Conservation (phyloP, 2,113 vertebrate species). For the Sisor rabdophorus region DNA sequence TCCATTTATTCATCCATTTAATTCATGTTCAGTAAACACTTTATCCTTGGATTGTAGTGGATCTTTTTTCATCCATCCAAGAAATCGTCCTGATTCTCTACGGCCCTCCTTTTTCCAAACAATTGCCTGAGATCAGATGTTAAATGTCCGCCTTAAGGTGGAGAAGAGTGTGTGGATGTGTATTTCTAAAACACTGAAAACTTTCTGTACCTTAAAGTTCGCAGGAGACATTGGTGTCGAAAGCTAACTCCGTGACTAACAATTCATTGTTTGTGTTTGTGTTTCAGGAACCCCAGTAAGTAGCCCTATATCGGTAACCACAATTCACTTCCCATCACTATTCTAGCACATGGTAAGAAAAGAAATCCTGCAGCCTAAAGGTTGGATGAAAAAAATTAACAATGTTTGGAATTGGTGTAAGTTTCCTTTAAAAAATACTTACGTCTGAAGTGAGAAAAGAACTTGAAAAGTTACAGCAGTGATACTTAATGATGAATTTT, state of each 20-base stretch:
- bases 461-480: too few relatives aligned
- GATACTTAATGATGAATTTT: background rate
- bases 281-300: slow-evolving; percentile 55
- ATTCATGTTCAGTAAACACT: background rate
- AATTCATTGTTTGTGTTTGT: slow-evolving; percentile 37
- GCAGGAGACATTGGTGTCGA: too few relatives aligned
- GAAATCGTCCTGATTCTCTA: background rate
- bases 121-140: background rate
- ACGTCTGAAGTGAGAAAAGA: background rate
- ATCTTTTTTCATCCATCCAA: background rate
- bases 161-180: background rate
- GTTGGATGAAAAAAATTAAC: slow-evolving; percentile 3
- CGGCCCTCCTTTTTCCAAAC: background rate
- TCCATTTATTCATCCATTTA: background rate
- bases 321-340: background rate
- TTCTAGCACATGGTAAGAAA: slow-evolving; percentile 43
- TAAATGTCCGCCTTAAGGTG: background rate
- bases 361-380: background rate
- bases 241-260: background rate
- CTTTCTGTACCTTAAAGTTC: background rate
- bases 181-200: too few relatives aligned
- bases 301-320: slow-evolving; percentile 25
- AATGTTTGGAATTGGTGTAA: too few relatives aligned
- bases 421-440: background rate
- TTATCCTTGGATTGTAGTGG: background rate